These are phyloP conservation scores for Motacilla tschutschensis DNA, from an alignment of 2,113 vertebrate genomes.

Conservation along the genomic window DNA sequence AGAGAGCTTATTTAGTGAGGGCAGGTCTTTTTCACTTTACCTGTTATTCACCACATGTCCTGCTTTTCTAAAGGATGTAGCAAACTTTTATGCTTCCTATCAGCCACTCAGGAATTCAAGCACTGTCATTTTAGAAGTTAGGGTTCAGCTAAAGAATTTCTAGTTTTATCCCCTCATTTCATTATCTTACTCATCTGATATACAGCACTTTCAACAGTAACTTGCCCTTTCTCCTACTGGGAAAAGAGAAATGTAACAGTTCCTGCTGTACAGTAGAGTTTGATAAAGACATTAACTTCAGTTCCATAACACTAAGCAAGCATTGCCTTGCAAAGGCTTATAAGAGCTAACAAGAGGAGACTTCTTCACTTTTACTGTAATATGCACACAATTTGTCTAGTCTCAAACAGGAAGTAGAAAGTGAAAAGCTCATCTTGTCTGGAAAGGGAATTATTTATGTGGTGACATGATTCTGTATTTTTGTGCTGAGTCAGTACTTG, in stretches of 20 bases:
- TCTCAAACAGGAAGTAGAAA: neutral
- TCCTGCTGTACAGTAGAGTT: neutral
- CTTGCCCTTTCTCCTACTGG: neutral
- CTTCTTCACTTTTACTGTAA: neutral
- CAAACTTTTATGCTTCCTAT: neutral
- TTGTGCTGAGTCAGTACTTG: neutral
- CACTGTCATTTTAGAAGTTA: neutral
- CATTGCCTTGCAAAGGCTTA: neutral
- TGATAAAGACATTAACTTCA: neutral
- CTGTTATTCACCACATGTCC: neutral
- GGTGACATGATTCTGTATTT: neutral
- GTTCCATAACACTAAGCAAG: neutral
- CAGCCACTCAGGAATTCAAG: neutral
- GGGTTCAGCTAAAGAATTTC: neutral
- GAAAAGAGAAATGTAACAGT: neutral
- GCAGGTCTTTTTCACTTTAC: neutral
- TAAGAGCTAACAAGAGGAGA: neutral
- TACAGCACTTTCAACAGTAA: neutral
- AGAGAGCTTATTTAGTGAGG: neutral
- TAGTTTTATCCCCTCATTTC: neutral
- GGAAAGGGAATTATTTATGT: neutral
- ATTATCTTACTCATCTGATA: neutral
- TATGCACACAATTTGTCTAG: neutral
- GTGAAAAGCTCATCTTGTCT: neutral
- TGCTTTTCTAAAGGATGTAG: neutral